Conservation (phyloP, 2,797 vertebrate species). For the Darevskia mixta region DNA sequence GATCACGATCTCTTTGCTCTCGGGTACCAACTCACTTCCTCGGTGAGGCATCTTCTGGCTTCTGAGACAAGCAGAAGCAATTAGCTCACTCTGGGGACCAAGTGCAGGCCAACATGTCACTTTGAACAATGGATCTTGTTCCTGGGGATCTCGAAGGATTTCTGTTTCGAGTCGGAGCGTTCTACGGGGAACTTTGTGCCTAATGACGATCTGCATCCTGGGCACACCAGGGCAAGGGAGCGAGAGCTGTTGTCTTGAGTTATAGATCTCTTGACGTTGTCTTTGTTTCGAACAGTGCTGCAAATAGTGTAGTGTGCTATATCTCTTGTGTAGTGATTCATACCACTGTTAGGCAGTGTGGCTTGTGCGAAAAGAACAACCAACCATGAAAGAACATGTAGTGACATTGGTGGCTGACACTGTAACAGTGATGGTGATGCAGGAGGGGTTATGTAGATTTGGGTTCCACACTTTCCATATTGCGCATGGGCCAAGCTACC, state of each 20-base stretch:
- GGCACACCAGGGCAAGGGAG: neutral
- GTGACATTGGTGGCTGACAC: neutral
- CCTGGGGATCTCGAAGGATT: constrained; percentile 41
- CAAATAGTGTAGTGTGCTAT: neutral
- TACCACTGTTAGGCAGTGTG: neutral
- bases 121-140: constrained; percentile 56
- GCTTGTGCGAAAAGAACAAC: no score
- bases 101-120: constrained; percentile 59
- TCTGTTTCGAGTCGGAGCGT: neutral
- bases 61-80: constrained; percentile 60
- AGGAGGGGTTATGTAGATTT: neutral
- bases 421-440: neutral
- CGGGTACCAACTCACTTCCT: constrained; percentile 9
- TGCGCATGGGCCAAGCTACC: no score
- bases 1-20: constrained; percentile 16
- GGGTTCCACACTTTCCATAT: no score
- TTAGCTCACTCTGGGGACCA: constrained; percentile 55
- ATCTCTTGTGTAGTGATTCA: neutral
- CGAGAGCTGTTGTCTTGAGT: neutral
- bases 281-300: neutral
- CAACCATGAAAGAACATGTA: neutral
- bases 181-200: constrained; percentile 4
- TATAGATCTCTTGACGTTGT: fast-evolving
- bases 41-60: constrained; percentile 48
- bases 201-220: neutral